Base-by-base conservation (phyloP, 2,888 invertebrate genomes). In the Therioaphis trifolii region DNA sequence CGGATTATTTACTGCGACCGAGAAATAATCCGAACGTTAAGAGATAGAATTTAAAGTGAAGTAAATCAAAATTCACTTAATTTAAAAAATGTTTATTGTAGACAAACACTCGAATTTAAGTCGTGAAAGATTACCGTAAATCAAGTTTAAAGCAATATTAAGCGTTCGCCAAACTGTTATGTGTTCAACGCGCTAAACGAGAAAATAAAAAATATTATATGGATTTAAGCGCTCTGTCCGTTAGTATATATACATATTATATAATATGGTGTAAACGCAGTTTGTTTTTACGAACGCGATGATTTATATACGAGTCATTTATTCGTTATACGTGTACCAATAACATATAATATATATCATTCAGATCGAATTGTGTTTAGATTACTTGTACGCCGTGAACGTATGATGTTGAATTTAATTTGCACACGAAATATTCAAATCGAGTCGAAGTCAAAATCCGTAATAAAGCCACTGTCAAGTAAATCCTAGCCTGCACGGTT, bases 41-140 rank as follows among this genome's bases (percentile, higher is more conserved):
- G n/a, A n/a, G 52, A 52, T 52, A 2, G 52, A 52, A 52, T 52
- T 52, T 52, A 52, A 52, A 18, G 4, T 7, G 3, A n/a, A 18
- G n/a, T n/a, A 52, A 52, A 52, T 52, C 52, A 52, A 52, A 52
- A 52, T 52, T n/a, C n/a, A 52, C 52, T 52, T 52, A 52, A 52
- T 52, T 52, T 52, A n/a, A 52, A 52, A 52, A 52, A n/a, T n/a
- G 12, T 18, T 12, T 4, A 15, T 1, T n/a, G n/a, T 52, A 52
- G 52, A 52, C 52, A 52, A 52, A 52, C 2, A n/a, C 2, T 14
- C 52, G 18, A 7, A 7, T 52, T n/a, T 4, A 3, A n/a, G 52
- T 52, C 5, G n/a, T 52, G 7, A 52, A 52, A 52, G 1, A n/a
- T 52, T 5, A 52, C n/a, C n/a, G 18, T 52, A 52, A n/a, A 52